These are phyloP conservation scores for Struthio camelus DNA, from an alignment of 2,113 vertebrate species.

Conservation along the genomic window DNA sequence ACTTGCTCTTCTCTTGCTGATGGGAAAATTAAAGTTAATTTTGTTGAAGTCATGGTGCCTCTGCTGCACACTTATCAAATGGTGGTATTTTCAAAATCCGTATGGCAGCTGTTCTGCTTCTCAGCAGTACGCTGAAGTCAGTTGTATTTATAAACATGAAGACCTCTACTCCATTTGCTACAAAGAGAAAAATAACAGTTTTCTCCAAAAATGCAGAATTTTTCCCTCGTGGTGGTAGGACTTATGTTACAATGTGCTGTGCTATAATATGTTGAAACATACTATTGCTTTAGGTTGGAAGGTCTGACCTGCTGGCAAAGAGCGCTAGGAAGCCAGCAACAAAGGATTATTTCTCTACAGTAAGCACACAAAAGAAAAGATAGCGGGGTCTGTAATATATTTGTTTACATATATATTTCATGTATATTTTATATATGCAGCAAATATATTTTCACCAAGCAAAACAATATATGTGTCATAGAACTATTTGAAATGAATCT, in stretches of 20 bases:
- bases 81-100: conserved; percentile 58
- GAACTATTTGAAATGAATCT: not conserved
- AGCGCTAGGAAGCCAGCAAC: not conserved
- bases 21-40: conserved; percentile 62
- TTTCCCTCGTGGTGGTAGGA: not conserved
- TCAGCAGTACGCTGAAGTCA: conserved; percentile 9
- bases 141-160: conserved; percentile 55
- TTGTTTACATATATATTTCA: not conserved
- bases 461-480: not conserved
- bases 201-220: not conserved
- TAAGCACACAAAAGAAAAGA: not conserved
- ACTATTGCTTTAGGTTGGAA: not conserved
- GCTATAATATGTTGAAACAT: not conserved
- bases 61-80: conserved; percentile 50
- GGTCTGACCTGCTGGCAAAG: not conserved
- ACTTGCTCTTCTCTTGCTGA: conserved; percentile 59
- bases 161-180: not conserved
- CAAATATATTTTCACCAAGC: not conserved
- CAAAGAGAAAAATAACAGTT: not conserved
- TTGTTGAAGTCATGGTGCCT: conserved; percentile 50
- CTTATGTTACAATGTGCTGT: not conserved
- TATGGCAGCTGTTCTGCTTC: conserved; percentile 40
- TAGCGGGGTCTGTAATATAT: not conserved
- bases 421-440: not conserved
- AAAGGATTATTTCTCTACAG: not conserved